Base-by-base conservation (phyloP, 2,797 vertebrate species). In the Hemitrygon akajei region DNA sequence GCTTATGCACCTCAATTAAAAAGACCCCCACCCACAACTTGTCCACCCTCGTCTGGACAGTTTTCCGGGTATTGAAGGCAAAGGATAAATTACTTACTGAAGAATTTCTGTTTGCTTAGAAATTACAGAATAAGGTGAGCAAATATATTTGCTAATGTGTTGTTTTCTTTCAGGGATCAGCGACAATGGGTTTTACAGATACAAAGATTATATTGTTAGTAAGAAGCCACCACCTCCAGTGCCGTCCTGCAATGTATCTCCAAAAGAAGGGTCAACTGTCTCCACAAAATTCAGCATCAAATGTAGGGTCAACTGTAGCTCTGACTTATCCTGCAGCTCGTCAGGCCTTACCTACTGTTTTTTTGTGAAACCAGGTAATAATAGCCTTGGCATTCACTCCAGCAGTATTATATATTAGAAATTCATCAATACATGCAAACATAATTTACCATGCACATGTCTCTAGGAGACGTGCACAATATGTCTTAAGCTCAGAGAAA, bases 211-310 rank as follows among this genome's bases (percentile, higher is more conserved):
- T 1, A 69, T 95, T 11, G 27, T 97, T 94, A 96, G 96, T 95
- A 94, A 94, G 0, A 73, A 95, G 94, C 93, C 95, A 20, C 89
- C 93, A 0, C 96, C 94, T 0, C 0, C 25, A 0, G 40, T 94
- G 2, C 96, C 97, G 0, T 94, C 76, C 0, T 99, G 99, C 66
- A 94, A 91, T 10, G 95, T 98, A 93, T 94, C 94, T 16, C 98
- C 98, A 0, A 1, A 47, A 0, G 95, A 96, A 94, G 99, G 98
- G 87, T 97, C 40, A 76, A 27, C 97, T 0, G 95, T 97, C n/a
- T 96, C 98, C 11, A 97, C 97, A 18, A 94, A 95, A 0, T 99
- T 99, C 94, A 91, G 94, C 58, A 95, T 98, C 94, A 96, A 95
- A 94, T 99, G 98, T 94, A 93, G 94, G 0, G 0, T 94, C 27